Conservation (phyloP, 1,140 invertebrate species). For the Lepidotrigona ventralis region DNA sequence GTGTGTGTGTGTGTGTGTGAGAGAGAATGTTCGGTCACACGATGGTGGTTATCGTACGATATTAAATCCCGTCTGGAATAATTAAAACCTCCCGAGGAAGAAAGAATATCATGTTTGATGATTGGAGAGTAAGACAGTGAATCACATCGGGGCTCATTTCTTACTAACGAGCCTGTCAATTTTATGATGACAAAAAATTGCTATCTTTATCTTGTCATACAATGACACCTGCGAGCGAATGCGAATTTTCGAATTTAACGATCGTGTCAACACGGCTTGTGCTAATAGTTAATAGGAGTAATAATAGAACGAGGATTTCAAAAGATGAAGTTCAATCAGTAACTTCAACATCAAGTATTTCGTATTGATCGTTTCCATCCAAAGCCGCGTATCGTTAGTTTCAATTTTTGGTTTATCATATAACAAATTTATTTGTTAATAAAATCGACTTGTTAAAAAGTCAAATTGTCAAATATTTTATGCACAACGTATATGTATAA, state of each 20-base stretch:
- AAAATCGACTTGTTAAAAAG: no score
- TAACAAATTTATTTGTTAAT: not conserved
- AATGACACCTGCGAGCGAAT: slow-evolving; percentile 34
- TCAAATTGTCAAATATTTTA: no score
- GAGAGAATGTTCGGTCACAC: slow-evolving; percentile 69
- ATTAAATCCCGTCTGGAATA: slow-evolving; percentile 76
- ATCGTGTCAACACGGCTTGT: slow-evolving; percentile 27
- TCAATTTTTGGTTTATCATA: not conserved
- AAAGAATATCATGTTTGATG: slow-evolving; percentile 32
- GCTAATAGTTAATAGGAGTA: slow-evolving; percentile 33
- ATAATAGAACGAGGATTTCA: not conserved
- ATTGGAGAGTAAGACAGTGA: slow-evolving; percentile 42
- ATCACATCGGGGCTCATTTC: slow-evolving; percentile 58
- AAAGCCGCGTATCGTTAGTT: not conserved
- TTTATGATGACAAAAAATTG: slow-evolving; percentile 51
- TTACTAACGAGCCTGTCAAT: slow-evolving; percentile 53
- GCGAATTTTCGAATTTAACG: slow-evolving; percentile 30
- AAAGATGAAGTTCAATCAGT: not conserved
- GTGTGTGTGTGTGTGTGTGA: slow-evolving; percentile 58
- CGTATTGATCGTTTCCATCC: not conserved
- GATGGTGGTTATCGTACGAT: slow-evolving; percentile 66
- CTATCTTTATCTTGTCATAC: slow-evolving; percentile 34
- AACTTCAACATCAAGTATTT: not conserved
- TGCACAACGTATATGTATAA: not conserved
- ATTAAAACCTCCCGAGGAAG: slow-evolving; percentile 69